Evolutionary conservation across 2,888 invertebrate species (phyloP).

Genomic region (Spilosoma lubricipeda): DNA sequence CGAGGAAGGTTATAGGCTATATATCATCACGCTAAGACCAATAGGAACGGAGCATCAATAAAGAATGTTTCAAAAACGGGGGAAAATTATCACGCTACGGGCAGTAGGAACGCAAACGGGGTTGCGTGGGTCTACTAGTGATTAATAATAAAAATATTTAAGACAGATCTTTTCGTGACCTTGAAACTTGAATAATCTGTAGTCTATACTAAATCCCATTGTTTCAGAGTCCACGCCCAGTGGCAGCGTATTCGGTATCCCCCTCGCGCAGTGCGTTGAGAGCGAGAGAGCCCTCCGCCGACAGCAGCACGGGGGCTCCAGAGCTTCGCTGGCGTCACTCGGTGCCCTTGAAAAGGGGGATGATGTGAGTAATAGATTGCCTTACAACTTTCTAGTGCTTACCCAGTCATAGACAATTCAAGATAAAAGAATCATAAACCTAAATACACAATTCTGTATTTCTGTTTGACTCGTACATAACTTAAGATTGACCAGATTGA

Average conservation of each 20-base stretch:
- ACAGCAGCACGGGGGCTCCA: constrained; percentile 87
- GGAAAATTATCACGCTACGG: too few species aligned
- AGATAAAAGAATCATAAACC: too few species aligned
- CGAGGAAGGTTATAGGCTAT: too few species aligned
- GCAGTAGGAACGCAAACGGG: too few species aligned
- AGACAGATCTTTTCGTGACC: neutral
- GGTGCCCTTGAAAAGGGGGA: constrained; percentile 83
- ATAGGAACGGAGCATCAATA: too few species aligned
- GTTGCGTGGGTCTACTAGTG: too few species aligned
- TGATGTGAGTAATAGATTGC: constrained; percentile 82
- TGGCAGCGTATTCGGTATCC: constrained; percentile 94
- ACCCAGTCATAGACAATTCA: neutral
- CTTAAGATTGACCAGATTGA: too few species aligned
- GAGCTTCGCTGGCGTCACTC: constrained; percentile 91
- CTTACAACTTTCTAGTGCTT: neutral
- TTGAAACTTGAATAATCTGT: neutral
- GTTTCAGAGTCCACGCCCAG: constrained; percentile 65
- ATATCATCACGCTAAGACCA: too few species aligned
- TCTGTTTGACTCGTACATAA: too few species aligned
- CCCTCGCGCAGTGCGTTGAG: constrained; percentile 93
- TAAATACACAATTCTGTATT: too few species aligned
- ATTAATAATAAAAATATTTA: neutral
- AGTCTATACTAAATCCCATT: constrained; percentile 1
- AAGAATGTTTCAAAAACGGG: too few species aligned
- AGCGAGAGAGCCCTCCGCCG: constrained; percentile 88